These are phyloP conservation scores for Tenodera sinensis DNA, from an alignment of 2,888 invertebrate genomes.

Conservation along the genomic window DNA sequence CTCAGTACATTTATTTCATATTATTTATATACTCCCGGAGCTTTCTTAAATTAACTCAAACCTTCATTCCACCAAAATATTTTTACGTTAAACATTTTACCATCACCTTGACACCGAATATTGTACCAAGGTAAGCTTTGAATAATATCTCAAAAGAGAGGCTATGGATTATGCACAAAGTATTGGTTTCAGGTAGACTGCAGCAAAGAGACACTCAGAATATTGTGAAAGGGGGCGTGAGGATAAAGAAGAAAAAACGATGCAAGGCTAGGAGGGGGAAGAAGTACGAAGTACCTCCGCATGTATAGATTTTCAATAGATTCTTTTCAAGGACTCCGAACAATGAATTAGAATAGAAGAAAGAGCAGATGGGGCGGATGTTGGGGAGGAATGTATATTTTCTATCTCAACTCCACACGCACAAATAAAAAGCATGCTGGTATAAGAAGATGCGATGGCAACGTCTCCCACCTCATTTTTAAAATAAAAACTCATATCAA, in stretches of 20 bases:
- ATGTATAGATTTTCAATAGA: not conserved
- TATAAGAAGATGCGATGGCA: not conserved
- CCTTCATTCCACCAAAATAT: too few species aligned
- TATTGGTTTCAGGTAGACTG: not conserved
- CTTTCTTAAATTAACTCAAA: too few species aligned
- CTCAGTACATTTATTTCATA: too few species aligned
- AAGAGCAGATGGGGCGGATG: not conserved
- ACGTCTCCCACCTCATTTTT: not conserved
- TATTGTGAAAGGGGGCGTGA: not conserved
- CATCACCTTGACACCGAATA: too few species aligned
- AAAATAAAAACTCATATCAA: not conserved
- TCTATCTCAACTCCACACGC: not conserved
- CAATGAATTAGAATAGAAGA: not conserved
- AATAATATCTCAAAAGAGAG: not conserved
- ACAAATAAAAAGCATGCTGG: not conserved
- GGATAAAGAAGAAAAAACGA: not conserved
- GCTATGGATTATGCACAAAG: not conserved
- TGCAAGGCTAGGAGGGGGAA: not conserved
- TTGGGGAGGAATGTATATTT: not conserved
- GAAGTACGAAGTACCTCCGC: not conserved
- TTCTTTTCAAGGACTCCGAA: not conserved
- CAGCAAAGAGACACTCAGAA: not conserved
- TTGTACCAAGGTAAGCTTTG: not conserved
- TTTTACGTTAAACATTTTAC: too few species aligned
- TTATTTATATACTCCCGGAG: too few species aligned